phyloP scores from a whole-genome alignment of 2,113 vertebrate species.

The Furnarius figulus region DNA sequence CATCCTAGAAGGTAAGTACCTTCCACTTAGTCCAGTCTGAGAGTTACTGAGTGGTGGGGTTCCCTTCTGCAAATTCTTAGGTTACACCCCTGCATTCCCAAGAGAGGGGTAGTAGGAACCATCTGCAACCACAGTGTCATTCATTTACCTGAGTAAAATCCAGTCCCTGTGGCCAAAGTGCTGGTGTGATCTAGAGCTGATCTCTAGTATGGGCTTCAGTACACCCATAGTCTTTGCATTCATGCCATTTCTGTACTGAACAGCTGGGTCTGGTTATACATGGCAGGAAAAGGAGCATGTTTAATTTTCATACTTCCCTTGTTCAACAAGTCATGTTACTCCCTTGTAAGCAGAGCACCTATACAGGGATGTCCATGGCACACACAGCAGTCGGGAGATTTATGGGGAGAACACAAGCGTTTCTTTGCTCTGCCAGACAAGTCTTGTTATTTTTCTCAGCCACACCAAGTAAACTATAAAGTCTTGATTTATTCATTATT shows the following conservation, averaged over 20 bases:
- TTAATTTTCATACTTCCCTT: background rate
- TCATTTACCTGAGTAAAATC: background rate
- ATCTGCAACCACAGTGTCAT: background rate
- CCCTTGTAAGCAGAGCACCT: background rate
- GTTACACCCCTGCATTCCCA: background rate
- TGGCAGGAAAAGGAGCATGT: background rate
- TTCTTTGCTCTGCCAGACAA: background rate
- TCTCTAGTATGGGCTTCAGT: fast-evolving
- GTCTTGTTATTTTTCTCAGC: background rate
- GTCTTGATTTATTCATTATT: background rate
- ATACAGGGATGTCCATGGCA: fast-evolving
- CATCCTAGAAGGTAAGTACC: background rate
- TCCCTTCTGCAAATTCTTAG: background rate
- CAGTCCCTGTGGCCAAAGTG: background rate
- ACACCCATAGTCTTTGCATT: background rate
- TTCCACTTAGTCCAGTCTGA: background rate
- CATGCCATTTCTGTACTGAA: background rate
- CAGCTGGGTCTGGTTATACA: background rate
- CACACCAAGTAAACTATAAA: background rate
- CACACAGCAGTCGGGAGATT: background rate
- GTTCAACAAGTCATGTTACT: background rate
- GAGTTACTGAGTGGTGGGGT: background rate
- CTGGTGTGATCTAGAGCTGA: background rate
- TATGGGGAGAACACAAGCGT: background rate
- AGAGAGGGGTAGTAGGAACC: background rate